A percentile compares a stretch with the other conserved stretches of the same genome.
phyloP scores from a whole-genome alignment of 2,797 vertebrate genomes.

The Serranus cabrilla region DNA sequence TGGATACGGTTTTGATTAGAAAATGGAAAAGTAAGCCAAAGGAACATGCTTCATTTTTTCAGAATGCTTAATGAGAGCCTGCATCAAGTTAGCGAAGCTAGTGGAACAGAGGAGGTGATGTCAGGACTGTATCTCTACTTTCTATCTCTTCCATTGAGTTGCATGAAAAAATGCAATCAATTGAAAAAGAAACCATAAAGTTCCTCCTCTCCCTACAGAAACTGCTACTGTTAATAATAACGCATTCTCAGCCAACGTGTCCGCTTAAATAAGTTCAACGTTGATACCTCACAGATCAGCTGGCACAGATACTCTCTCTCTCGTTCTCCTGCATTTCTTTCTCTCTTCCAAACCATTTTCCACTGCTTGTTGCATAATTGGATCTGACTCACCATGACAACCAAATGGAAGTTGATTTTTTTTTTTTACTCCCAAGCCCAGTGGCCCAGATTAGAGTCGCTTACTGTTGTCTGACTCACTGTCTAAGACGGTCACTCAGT shows the following conservation, averaged over 20 bases:
- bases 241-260: constrained; percentile 5
- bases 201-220: constrained; percentile 1
- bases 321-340: constrained; percentile 32
- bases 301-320: constrained; percentile 40
- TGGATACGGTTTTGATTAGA: too few species aligned
- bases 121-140: background rate
- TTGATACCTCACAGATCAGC: constrained; percentile 56
- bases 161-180: background rate
- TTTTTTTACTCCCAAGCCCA: constrained; percentile 52
- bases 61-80: background rate
- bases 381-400: constrained; percentile 75
- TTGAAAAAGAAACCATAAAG: background rate
- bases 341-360: constrained; percentile 66
- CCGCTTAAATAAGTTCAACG: constrained; percentile 31
- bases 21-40: background rate
- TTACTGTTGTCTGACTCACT: constrained; percentile 73
- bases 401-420: constrained; percentile 64
- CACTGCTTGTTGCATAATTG: constrained; percentile 72
- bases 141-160: background rate
- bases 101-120: background rate
- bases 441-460: constrained; percentile 64
- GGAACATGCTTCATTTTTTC: too few species aligned
- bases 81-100: background rate
- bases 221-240: constrained; percentile 6
- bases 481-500: constrained; percentile 53